Percentiles rank a stretch among this genome's conserved stretches.
These are phyloP conservation scores for Helostoma temminkii DNA, from an alignment of 2,797 vertebrate genomes.

Conservation along the genomic window DNA sequence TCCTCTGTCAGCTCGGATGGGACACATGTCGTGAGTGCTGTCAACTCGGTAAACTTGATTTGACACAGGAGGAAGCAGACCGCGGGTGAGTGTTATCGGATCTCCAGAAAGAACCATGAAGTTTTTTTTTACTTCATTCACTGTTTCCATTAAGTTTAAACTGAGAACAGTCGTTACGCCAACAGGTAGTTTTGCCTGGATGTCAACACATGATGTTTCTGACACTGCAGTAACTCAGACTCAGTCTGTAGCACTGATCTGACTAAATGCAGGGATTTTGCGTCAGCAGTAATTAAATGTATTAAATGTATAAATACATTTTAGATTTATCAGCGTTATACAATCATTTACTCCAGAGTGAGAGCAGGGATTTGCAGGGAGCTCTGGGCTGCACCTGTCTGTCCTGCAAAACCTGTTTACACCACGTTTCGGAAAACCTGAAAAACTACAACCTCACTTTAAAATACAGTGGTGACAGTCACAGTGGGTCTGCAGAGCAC, in stretches of 20 bases:
- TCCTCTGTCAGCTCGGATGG: rapidly evolving
- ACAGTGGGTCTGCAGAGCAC: too few species aligned
- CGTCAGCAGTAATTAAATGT: too few species aligned
- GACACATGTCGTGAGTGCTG: neutral
- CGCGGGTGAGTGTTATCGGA: slow-evolving; percentile 22
- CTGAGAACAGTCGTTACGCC: neutral
- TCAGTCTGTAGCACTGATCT: too few species aligned
- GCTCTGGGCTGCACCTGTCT: neutral
- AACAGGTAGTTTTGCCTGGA: neutral
- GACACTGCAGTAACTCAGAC: neutral
- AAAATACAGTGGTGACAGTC: too few species aligned
- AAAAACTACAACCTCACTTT: neutral
- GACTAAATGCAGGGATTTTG: too few species aligned
- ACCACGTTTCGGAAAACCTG: neutral
- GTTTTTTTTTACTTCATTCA: too few species aligned
- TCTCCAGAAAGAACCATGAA: rapidly evolving
- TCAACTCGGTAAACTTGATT: neutral
- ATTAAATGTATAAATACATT: too few species aligned
- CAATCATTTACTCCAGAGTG: too few species aligned
- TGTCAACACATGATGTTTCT: neutral
- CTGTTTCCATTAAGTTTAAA: neutral
- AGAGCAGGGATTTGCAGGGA: neutral
- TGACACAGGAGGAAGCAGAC: neutral
- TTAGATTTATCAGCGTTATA: too few species aligned
- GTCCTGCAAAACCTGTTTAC: slow-evolving; percentile 64